phyloP scores from a whole-genome alignment of 1,140 invertebrate genomes.

The Sminthurides bifidus region DNA sequence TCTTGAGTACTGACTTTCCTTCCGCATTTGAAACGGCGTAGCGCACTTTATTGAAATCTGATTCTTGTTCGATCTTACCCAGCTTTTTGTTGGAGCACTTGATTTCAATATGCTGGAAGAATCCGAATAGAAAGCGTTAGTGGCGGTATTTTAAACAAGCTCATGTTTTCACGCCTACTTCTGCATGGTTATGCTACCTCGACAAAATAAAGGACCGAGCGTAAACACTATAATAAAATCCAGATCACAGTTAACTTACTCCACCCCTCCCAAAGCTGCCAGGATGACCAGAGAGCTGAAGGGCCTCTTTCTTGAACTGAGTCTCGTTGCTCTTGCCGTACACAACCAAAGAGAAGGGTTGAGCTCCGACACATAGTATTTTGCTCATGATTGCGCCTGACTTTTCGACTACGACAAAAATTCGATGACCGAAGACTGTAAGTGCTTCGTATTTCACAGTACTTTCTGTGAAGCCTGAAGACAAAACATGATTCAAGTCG shows the following conservation, averaged over 20 bases:
- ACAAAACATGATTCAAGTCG: too few species aligned
- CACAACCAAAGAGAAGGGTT: neutral
- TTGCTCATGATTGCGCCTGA: neutral
- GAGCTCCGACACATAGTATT: neutral
- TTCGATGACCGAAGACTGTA: neutral
- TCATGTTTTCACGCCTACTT: too few species aligned
- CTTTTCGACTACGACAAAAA: neutral
- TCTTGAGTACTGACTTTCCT: neutral
- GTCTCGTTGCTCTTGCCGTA: neutral
- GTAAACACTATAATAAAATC: too few species aligned
- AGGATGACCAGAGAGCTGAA: slow-evolving; percentile 1
- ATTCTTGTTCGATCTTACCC: neutral
- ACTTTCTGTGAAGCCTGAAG: neutral
- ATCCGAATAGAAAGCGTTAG: too few species aligned
- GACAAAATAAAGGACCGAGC: too few species aligned
- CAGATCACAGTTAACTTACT: too few species aligned
- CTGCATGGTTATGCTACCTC: too few species aligned
- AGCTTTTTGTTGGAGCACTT: neutral
- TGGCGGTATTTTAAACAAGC: too few species aligned
- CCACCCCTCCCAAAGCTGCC: neutral
- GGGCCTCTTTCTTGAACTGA: slow-evolving; percentile 1
- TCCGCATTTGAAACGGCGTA: slow-evolving; percentile 4
- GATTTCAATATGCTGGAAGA: neutral
- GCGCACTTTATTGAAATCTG: neutral
- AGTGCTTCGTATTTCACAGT: slow-evolving; percentile 3